A percentile compares a stretch with the other conserved stretches of the same genome.
These are phyloP conservation scores for Hoplostethus mediterraneus DNA, from an alignment of 2,797 vertebrate species.

Conservation along the genomic window DNA sequence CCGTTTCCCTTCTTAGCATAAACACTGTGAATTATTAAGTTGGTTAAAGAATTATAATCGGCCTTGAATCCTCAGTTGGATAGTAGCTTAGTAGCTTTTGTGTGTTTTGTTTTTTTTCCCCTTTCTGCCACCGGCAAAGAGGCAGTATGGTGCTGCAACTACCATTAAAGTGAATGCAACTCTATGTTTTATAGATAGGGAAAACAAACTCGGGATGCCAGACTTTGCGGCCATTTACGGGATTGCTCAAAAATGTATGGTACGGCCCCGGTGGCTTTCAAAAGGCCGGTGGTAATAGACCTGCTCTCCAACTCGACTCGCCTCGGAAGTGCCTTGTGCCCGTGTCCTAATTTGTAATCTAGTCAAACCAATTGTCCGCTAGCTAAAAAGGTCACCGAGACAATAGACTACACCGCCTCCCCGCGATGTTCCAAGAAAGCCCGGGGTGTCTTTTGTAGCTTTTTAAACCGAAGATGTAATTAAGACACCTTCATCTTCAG, in stretches of 20 bases:
- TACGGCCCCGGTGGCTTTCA: slow-evolving; percentile 65
- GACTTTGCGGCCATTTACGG: slow-evolving; percentile 68
- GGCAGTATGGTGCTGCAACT: slow-evolving; percentile 62
- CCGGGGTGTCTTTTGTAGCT: slow-evolving; percentile 76
- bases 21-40: slow-evolving; percentile 85
- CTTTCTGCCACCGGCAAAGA: slow-evolving; percentile 72
- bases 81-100: slow-evolving; percentile 47
- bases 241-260: slow-evolving; percentile 72
- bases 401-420: slow-evolving; percentile 79
- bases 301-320: slow-evolving; percentile 76
- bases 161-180: slow-evolving; percentile 73
- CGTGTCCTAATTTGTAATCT: slow-evolving; percentile 85
- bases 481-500: slow-evolving; percentile 79
- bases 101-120: slow-evolving; percentile 38
- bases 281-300: slow-evolving; percentile 74
- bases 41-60: slow-evolving; percentile 80
- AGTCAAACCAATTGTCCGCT: slow-evolving; percentile 84
- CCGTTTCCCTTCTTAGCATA: slow-evolving; percentile 80
- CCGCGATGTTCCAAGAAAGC: slow-evolving; percentile 72
- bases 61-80: slow-evolving; percentile 52
- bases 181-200: slow-evolving; percentile 75
- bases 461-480: slow-evolving; percentile 83
- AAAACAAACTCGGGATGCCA: slow-evolving; percentile 49
- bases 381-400: slow-evolving; percentile 82
- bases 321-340: slow-evolving; percentile 78